phyloP scores from a whole-genome alignment of 2,797 vertebrate genomes.

The Darevskia mixta region DNA sequence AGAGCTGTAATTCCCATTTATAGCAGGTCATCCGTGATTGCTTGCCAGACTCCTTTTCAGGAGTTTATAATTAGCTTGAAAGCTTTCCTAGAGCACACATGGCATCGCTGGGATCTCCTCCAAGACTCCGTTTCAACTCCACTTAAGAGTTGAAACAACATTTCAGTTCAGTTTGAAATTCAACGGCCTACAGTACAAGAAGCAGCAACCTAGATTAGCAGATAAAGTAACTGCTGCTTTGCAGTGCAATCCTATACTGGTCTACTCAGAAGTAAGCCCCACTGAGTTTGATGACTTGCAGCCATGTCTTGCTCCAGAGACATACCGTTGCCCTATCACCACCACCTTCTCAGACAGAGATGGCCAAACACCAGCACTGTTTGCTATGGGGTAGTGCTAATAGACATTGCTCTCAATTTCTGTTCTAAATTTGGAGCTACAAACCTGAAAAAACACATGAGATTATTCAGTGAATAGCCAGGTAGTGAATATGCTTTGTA shows the following conservation, averaged over 20 bases:
- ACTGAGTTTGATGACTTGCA: too few species aligned
- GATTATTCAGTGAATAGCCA: too few species aligned
- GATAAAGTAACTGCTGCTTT: too few species aligned
- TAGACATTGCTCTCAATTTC: background rate
- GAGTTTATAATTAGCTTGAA: slow-evolving; percentile 25
- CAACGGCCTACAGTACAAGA: background rate
- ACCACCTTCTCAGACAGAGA: background rate
- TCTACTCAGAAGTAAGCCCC: too few species aligned
- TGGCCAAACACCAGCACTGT: background rate
- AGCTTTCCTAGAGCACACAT: slow-evolving; percentile 32
- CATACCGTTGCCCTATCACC: background rate
- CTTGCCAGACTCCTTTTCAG: slow-evolving; percentile 53
- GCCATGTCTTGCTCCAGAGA: too few species aligned
- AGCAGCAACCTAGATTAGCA: too few species aligned
- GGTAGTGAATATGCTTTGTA: too few species aligned
- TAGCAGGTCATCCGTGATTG: slow-evolving; percentile 9
- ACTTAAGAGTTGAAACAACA: background rate
- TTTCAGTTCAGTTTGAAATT: background rate
- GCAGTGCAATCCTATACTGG: too few species aligned
- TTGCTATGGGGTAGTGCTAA: background rate
- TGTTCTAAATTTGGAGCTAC: background rate
- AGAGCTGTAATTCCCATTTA: slow-evolving; percentile 54
- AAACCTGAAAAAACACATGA: too few species aligned
- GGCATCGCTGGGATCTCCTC: slow-evolving; percentile 1
- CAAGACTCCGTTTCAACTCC: slow-evolving; percentile 28